Percentiles rank a stretch among this genome's conserved stretches.
Evolutionary conservation across 2,797 vertebrate species (phyloP).

Genomic region (Oreochromis mossambicus): DNA sequence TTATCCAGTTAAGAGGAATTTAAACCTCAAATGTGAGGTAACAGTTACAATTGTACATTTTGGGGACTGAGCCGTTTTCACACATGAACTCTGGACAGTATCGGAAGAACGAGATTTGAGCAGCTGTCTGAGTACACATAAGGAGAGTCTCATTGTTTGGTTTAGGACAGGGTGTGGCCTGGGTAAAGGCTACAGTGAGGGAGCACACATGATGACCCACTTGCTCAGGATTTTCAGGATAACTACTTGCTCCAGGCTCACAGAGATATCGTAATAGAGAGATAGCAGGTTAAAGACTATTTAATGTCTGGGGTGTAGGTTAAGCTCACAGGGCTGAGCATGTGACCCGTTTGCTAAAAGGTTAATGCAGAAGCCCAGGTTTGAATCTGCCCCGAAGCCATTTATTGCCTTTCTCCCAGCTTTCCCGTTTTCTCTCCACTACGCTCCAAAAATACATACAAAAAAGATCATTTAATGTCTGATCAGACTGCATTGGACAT

Average conservation of each 20-base stretch:
- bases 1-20: neutral
- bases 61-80: neutral
- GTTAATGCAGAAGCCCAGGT: neutral
- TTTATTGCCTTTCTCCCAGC: neutral
- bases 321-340: neutral
- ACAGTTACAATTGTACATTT: neutral
- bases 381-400: neutral
- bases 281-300: neutral
- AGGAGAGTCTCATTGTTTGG: neutral
- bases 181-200: neutral
- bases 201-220: neutral
- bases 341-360: neutral
- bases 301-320: neutral
- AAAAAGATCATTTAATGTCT: neutral
- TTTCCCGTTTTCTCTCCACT: neutral
- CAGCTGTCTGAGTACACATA: neutral
- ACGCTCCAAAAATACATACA: neutral
- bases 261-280: neutral
- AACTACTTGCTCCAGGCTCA: neutral
- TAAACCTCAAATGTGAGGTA: neutral
- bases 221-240: neutral
- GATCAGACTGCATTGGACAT: neutral
- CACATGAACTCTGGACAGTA: neutral
- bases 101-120: neutral
- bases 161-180: neutral